phyloP scores from a whole-genome alignment of 2,888 invertebrate species.

The Frankliniella intonsa region DNA sequence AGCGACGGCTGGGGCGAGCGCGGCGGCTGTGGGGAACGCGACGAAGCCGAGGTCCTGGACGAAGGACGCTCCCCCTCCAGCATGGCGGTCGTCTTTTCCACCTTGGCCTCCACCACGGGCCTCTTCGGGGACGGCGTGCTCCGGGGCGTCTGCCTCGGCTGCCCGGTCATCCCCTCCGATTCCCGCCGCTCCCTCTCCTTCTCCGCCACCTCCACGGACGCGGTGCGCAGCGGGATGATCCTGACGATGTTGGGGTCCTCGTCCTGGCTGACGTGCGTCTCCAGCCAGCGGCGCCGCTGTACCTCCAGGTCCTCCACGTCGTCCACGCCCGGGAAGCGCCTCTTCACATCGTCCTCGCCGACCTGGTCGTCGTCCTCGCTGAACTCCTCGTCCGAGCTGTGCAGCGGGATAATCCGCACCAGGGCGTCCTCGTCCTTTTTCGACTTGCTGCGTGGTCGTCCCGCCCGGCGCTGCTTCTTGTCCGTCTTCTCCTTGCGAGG shows the following conservation, averaged over 20 bases:
- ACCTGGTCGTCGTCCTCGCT: conserved; percentile 51
- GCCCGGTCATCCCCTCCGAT: conserved; percentile 39
- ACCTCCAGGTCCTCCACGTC: conserved; percentile 42
- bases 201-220: conserved; percentile 42
- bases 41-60: neutral
- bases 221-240: conserved; percentile 39
- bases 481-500: conserved; percentile 41
- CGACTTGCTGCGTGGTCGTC: conserved; percentile 34
- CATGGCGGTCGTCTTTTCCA: neutral
- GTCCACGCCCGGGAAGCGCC: conserved; percentile 38
- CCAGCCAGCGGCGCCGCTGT: conserved; percentile 37
- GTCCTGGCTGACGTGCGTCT: conserved; percentile 28
- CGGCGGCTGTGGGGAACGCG: neutral
- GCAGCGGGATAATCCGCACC: conserved; percentile 35
- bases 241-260: conserved; percentile 37
- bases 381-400: conserved; percentile 37
- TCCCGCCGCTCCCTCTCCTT: conserved; percentile 37
- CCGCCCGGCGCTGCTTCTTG: conserved; percentile 38
- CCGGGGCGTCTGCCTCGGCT: conserved; percentile 38
- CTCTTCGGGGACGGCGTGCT: conserved; percentile 15
- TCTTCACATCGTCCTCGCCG: conserved; percentile 40
- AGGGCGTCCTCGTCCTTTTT: conserved; percentile 36
- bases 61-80: neutral
- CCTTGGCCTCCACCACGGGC: neutral
- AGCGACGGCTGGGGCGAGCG: conserved; percentile 2